Evolutionary conservation across 2,888 invertebrate species (phyloP), one percentile per base, ranked within the genome.

Genomic region (Epinotia bilunana): DNA sequence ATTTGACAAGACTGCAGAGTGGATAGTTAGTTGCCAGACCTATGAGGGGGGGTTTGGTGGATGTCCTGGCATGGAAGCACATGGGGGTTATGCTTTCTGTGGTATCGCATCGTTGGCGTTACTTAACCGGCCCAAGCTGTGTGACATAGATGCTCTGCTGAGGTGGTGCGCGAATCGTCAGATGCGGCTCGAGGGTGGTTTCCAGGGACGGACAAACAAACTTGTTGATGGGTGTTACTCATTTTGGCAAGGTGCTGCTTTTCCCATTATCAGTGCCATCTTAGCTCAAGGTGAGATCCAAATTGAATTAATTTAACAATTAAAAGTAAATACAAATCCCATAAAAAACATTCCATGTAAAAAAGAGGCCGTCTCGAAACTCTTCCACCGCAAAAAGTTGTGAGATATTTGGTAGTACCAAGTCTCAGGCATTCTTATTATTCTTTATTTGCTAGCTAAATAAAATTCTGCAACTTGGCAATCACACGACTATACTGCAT

Each of bases 21-120:
- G 99, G 99, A 96, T 99, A 82, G 95, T 97, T 0, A 96, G 97
- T 80, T 99, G 99, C 93, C 99, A 99, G 91, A 99, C 99, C 0
- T 99, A 99, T 93, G 99, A 99, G 92, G 99, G 99, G 61, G 99
- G 99, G 0, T 99, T 99, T 94, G 97, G 97, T 57, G 99, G 99
- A 0, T 97, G 89, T 77, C 94, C 93, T 20, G 98, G 98, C 11
- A 96, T 98, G 95, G 99, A 99, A 91, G 99, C 99, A 7, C 99
- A 99, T 93, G 99, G 99, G 2, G 99, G 99, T n/a, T 99, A 99
- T 90, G 97, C 99, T 0, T 99, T 98, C 91, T 99, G 99, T 95
- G 99, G 98, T 0, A 95, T 99, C 78, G 99, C 99, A 71, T 96
- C 98, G 0, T 94, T 99, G 62, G 96, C 97, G 3, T 92, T 99